Conservation (phyloP, 2,113 vertebrate species). For the Notechis scutatus region DNA sequence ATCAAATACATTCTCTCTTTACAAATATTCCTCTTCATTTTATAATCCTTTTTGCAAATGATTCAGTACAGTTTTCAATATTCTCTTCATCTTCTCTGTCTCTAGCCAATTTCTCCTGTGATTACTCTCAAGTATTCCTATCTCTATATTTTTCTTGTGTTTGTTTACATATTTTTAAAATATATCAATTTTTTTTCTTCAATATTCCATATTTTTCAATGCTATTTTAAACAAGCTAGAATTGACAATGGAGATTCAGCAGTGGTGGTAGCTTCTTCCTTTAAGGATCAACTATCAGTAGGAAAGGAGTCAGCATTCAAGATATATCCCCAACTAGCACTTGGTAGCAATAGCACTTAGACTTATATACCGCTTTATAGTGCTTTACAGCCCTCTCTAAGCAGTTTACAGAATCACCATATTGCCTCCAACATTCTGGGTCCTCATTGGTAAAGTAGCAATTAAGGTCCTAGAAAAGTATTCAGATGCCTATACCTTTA, state of each 20-base stretch:
- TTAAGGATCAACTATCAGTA: background rate
- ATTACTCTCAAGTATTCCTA: background rate
- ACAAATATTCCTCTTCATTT: background rate
- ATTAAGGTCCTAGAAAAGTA: background rate
- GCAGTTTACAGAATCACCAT: too few species aligned
- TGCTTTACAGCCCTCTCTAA: too few species aligned
- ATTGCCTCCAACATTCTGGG: too few species aligned
- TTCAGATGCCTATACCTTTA: background rate
- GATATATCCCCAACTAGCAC: background rate
- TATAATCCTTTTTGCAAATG: background rate
- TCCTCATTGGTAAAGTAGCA: background rate
- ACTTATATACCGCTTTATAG: too few species aligned
- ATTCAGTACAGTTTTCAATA: background rate
- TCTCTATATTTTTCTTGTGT: background rate
- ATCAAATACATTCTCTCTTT: background rate
- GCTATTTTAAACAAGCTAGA: background rate
- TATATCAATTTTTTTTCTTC: background rate
- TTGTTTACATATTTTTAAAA: background rate
- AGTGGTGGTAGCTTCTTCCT: background rate
- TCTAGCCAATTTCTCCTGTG: background rate
- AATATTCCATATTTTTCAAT: background rate
- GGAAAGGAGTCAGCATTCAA: background rate
- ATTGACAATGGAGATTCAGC: background rate
- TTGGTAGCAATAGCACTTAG: background rate
- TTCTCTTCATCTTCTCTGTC: background rate